These are phyloP conservation scores for Dinomys branickii DNA, from an alignment of 2,113 vertebrate species.

Conservation along the genomic window DNA sequence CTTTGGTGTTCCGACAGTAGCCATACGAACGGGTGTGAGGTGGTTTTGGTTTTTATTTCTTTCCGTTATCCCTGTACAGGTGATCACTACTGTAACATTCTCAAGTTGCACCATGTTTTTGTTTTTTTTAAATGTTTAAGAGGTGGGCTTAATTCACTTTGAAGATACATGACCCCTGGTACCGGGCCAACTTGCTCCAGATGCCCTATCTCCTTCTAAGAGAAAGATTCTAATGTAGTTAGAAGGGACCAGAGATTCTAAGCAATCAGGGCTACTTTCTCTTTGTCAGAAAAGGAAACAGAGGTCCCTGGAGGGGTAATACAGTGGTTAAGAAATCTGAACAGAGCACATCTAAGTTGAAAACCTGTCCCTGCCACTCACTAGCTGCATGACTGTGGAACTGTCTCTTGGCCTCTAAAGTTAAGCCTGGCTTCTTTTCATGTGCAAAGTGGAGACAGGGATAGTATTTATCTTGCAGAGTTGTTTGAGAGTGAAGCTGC, in stretches of 20 bases:
- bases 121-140: not conserved
- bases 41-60: not conserved
- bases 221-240: not conserved
- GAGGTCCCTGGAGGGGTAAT: not conserved
- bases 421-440: not conserved
- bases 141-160: not conserved
- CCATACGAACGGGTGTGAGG: not conserved
- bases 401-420: not conserved
- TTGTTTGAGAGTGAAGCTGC: not conserved
- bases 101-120: not conserved
- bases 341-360: not conserved
- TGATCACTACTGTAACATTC: not conserved
- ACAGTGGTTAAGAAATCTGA: not conserved
- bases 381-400: accelerated
- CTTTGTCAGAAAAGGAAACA: not conserved
- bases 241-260: not conserved
- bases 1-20: not conserved
- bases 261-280: not conserved
- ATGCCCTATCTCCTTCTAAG: not conserved
- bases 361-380: not conserved
- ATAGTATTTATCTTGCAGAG: not conserved
- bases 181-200: not conserved
- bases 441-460: too few relatives aligned
- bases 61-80: not conserved
- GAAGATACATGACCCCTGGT: not conserved